Conservation (phyloP, 2,113 vertebrate genomes). For the Gallinago paraguaiae region DNA sequence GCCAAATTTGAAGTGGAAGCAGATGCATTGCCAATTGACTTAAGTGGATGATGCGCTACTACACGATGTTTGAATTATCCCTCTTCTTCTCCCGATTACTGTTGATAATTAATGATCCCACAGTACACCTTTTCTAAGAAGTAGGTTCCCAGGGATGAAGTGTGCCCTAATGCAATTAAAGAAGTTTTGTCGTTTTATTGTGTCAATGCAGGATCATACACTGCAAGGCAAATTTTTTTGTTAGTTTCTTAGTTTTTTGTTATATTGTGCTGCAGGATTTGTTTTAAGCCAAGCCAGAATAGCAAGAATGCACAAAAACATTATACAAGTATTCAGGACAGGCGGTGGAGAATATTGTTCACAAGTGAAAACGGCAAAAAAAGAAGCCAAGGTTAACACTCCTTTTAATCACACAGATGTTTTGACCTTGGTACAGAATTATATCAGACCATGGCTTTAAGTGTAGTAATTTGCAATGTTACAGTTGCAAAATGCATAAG, state of each 20-base stretch:
- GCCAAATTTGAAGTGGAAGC: constrained; percentile 62
- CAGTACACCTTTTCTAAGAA: constrained; percentile 48
- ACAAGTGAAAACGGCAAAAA: background rate
- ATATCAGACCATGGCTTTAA: background rate
- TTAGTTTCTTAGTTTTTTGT: background rate
- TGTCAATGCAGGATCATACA: background rate
- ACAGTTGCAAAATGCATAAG: background rate
- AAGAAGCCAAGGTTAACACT: background rate
- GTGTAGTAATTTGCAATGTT: background rate
- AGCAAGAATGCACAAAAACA: background rate
- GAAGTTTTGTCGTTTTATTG: constrained; percentile 12
- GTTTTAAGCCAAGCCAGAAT: background rate
- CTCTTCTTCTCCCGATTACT: constrained; percentile 40
- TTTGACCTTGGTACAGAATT: background rate
- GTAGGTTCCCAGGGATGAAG: constrained; percentile 40
- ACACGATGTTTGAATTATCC: constrained; percentile 39
- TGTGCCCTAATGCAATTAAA: background rate
- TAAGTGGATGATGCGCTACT: constrained; percentile 52
- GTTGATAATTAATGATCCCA: constrained; percentile 62
- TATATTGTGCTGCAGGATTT: background rate
- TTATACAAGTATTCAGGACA: background rate
- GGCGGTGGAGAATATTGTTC: background rate
- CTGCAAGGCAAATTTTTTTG: background rate
- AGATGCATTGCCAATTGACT: constrained; percentile 63
- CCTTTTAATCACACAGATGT: background rate